Conservation (phyloP, 2,113 vertebrate species). For the Heterocephalus glaber region DNA sequence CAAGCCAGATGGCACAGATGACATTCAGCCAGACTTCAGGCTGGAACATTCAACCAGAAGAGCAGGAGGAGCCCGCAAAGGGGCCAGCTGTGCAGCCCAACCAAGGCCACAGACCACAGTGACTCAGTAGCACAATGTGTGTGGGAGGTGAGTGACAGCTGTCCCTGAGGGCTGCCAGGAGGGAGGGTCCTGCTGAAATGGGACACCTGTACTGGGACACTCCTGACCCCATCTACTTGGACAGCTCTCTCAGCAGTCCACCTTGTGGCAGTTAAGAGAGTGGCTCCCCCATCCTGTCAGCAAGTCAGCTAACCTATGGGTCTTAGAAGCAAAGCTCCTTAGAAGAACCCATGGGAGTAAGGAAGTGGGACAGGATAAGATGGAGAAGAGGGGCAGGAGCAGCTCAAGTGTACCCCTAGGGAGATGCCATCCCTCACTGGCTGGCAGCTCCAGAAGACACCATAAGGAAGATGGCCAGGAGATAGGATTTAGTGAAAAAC, state of each 20-base stretch:
- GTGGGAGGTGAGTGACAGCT: background rate
- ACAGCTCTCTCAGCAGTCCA: background rate
- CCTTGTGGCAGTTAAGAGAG: background rate
- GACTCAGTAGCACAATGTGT: accelerated
- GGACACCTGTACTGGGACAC: accelerated
- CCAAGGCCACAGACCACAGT: background rate
- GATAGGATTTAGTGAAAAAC: background rate
- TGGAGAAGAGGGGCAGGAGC: background rate
- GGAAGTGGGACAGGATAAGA: too few relatives aligned
- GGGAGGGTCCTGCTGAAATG: too few relatives aligned
- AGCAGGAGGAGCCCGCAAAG: background rate
- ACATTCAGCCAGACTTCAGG: background rate
- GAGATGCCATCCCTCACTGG: background rate
- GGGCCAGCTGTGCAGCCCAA: background rate
- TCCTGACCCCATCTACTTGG: background rate
- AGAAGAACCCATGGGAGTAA: background rate
- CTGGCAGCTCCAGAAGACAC: background rate
- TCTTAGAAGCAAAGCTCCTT: background rate
- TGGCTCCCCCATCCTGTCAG: background rate
- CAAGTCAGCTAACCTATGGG: background rate
- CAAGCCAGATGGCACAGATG: background rate
- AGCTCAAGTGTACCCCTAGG: background rate
- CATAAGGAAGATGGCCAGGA: background rate
- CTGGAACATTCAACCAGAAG: background rate
- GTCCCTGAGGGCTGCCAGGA: too few relatives aligned